Evolutionary conservation across 2,113 vertebrate species (phyloP).

Genomic region (Promerops cafer): DNA sequence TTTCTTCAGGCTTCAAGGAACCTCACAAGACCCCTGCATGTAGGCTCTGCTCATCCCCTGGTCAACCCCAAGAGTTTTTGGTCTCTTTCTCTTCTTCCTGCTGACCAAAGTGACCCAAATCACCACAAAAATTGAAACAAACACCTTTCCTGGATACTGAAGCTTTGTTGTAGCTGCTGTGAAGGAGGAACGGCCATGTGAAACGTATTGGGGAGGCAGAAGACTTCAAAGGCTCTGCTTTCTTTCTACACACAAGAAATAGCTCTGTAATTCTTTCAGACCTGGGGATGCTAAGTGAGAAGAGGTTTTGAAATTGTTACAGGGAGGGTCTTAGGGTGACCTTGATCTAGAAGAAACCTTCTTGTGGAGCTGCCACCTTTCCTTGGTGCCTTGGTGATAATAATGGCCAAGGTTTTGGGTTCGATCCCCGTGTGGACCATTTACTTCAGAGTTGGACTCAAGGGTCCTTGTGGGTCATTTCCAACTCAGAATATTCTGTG

Average conservation of each 20-base stretch:
- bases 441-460: neutral
- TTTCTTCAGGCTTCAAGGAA: neutral
- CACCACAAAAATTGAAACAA: neutral
- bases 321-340: neutral
- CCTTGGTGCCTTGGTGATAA: neutral
- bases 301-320: neutral
- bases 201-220: neutral
- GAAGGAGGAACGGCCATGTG: fast-evolving
- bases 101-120: neutral
- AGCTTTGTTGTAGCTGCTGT: neutral
- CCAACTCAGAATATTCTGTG: neutral
- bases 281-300: neutral
- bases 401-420: neutral
- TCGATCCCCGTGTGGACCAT: fast-evolving
- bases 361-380: neutral
- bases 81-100: neutral
- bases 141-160: neutral
- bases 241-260: neutral
- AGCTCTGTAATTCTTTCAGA: neutral
- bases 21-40: neutral
- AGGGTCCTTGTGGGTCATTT: neutral
- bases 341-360: neutral
- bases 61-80: neutral
- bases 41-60: neutral
- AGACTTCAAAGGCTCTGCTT: neutral